phyloP scores from a whole-genome alignment of 2,113 vertebrate species.

The Ursus arctos region DNA sequence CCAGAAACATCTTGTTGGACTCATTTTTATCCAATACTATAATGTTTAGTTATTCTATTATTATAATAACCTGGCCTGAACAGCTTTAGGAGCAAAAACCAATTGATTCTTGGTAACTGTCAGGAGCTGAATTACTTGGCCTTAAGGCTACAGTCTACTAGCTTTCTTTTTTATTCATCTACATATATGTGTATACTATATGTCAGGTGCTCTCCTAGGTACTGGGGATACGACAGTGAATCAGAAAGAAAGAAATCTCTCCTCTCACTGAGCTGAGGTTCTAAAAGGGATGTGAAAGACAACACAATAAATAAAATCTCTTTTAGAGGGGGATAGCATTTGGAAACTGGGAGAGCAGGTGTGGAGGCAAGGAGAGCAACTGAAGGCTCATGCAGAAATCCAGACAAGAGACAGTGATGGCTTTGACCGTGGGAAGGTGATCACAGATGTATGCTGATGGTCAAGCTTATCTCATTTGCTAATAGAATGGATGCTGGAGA shows the following conservation, averaged over 20 bases:
- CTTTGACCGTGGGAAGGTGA: neutral
- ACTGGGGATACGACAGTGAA: neutral
- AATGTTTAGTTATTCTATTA: neutral
- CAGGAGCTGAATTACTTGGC: neutral
- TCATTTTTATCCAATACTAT: constrained; percentile 21
- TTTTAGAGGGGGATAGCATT: neutral
- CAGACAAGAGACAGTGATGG: neutral
- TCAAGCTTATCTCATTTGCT: neutral
- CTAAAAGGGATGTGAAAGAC: neutral
- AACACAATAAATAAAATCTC: neutral
- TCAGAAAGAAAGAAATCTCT: neutral
- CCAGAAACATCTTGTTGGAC: neutral
- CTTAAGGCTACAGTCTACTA: neutral
- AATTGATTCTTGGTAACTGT: neutral
- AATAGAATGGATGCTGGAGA: neutral
- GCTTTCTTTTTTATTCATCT: neutral
- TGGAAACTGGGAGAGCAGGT: neutral
- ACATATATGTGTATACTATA: neutral
- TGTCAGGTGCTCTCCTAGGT: neutral
- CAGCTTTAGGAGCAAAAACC: neutral
- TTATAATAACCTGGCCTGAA: neutral
- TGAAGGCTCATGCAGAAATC: neutral
- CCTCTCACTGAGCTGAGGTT: neutral
- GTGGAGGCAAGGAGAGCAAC: neutral
- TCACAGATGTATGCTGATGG: neutral